Percentiles rank a stretch among this genome's conserved stretches.
Evolutionary conservation across 2,113 vertebrate genomes (phyloP).

Genomic region (Eolophus roseicapilla): DNA sequence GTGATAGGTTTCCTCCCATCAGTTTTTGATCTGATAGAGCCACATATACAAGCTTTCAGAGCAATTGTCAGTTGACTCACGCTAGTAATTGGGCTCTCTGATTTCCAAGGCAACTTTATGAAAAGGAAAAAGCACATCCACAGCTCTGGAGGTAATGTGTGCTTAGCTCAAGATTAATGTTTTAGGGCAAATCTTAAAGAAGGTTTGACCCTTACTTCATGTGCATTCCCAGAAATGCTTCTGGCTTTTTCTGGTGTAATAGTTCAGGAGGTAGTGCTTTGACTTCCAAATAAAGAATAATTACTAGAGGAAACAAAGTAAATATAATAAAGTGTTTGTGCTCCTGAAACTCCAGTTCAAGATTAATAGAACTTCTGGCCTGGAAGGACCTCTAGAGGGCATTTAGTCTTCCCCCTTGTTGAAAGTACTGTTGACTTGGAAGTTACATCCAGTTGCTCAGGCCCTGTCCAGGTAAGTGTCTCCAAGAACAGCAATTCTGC

Average conservation of each 20-base stretch:
- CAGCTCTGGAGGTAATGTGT: fast-evolving
- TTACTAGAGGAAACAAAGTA: background rate
- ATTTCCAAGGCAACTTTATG: background rate
- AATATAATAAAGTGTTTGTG: background rate
- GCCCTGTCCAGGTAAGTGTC: background rate
- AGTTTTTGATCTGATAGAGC: background rate
- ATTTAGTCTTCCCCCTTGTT: background rate
- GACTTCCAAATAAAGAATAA: background rate
- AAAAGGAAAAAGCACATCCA: background rate
- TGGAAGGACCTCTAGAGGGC: background rate
- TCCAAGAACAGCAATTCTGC: background rate
- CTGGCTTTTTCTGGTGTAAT: background rate
- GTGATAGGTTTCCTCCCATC: background rate
- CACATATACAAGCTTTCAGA: background rate
- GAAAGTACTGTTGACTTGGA: background rate
- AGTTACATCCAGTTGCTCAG: background rate
- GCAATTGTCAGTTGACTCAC: background rate
- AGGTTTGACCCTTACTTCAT: background rate
- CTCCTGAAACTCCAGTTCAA: background rate
- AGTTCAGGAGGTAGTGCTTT: background rate
- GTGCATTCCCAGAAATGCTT: background rate
- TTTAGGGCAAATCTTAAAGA: background rate
- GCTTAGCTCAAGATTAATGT: background rate
- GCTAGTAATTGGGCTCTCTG: background rate
- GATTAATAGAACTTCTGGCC: background rate